Percentiles rank a stretch among this genome's conserved stretches.
Conservation (phyloP, 2,113 vertebrate species). For the Zosterops japonicus region DNA sequence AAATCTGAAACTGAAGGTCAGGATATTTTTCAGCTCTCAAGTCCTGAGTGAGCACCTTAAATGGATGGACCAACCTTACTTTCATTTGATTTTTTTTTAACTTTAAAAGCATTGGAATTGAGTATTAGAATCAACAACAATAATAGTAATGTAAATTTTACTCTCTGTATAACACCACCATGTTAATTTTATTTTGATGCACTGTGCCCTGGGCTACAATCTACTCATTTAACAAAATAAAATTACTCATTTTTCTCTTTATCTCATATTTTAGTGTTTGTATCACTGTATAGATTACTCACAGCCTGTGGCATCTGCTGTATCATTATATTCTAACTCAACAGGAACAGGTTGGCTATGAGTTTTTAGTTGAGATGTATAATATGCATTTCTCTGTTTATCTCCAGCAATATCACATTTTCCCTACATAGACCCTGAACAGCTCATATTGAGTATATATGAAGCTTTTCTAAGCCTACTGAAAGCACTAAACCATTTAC, state of each 20-base stretch:
- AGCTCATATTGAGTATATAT: neutral
- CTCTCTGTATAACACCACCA: neutral
- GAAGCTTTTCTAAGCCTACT: neutral
- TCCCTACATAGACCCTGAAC: neutral
- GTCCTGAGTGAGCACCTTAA: neutral
- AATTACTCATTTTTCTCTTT: neutral
- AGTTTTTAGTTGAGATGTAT: neutral
- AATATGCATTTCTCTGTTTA: neutral
- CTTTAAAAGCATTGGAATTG: neutral
- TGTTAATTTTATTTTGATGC: neutral
- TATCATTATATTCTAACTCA: neutral
- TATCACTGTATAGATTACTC: neutral
- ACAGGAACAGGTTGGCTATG: neutral
- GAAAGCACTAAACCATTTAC: neutral
- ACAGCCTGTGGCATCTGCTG: neutral
- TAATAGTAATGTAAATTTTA: neutral
- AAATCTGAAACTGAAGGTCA: neutral
- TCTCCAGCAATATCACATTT: neutral
- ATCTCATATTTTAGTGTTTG: neutral
- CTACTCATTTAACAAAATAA: neutral
- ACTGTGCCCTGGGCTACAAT: neutral
- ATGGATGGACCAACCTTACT: neutral
- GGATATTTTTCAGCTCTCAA: neutral
- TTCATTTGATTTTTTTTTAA: neutral
- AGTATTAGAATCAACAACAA: neutral